These are phyloP conservation scores for Xestia xanthographa DNA, from an alignment of 2,888 invertebrate genomes.

Conservation along the genomic window DNA sequence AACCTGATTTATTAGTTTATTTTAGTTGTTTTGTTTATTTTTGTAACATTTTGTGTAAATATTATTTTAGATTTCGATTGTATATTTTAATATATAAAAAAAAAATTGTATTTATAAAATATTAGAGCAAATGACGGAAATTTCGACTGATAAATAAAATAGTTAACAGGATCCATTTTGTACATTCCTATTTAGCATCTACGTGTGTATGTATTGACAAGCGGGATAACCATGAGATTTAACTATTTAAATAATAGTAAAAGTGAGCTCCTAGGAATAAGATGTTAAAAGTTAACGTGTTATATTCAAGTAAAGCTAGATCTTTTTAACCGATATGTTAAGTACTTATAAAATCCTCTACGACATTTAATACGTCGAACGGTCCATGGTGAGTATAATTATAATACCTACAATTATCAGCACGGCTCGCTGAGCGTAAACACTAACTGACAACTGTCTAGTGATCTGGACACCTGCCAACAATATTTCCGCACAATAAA, in stretches of 20 bases:
- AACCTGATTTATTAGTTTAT: slow-evolving; percentile 49
- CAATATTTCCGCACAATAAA: slow-evolving; percentile 72
- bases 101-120: slow-evolving; percentile 35
- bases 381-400: slow-evolving; percentile 70
- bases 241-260: slow-evolving; percentile 28
- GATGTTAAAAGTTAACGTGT: slow-evolving; percentile 33
- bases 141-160: slow-evolving; percentile 64
- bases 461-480: slow-evolving; percentile 72
- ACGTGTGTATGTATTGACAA: slow-evolving; percentile 46
- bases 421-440: slow-evolving; percentile 67
- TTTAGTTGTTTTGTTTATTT: slow-evolving; percentile 64
- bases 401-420: slow-evolving; percentile 73
- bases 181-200: slow-evolving; percentile 62
- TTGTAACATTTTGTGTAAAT: slow-evolving; percentile 65
- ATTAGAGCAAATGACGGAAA: slow-evolving; percentile 46
- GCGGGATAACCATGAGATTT: slow-evolving; percentile 34
- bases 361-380: slow-evolving; percentile 59
- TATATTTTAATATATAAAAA: slow-evolving; percentile 55
- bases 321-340: slow-evolving; percentile 44
- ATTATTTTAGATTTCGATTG: slow-evolving; percentile 63
- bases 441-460: slow-evolving; percentile 71
- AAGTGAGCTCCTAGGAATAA: slow-evolving; percentile 38
- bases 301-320: slow-evolving; percentile 44
- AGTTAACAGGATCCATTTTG: slow-evolving; percentile 49
- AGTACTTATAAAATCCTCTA: slow-evolving; percentile 50